Conservation (phyloP, 2,888 invertebrate genomes). For the Lasiommata megera region DNA sequence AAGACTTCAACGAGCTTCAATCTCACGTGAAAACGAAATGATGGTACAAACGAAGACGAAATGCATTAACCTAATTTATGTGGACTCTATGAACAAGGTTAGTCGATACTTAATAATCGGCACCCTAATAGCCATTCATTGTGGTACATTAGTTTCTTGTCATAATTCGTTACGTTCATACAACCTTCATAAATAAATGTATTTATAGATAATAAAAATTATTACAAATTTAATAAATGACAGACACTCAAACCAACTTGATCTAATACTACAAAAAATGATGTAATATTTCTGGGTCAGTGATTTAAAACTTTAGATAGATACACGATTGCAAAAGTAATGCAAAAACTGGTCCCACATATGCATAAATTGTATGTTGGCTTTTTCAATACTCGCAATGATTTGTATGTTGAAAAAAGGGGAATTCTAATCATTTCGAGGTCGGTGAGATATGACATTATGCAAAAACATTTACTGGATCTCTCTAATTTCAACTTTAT, state of each 20-base stretch:
- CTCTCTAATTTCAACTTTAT: neutral
- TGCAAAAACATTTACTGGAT: neutral
- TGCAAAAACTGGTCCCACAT: slow-evolving; percentile 9
- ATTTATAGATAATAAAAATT: slow-evolving; percentile 17
- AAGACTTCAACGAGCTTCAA: neutral
- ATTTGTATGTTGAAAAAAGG: neutral
- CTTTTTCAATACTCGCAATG: slow-evolving; percentile 6
- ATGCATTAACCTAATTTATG: neutral
- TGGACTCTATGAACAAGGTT: neutral
- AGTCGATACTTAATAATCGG: neutral
- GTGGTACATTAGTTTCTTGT: slow-evolving; percentile 1
- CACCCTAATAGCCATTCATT: neutral
- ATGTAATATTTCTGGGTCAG: slow-evolving; percentile 14
- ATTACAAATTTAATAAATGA: slow-evolving; percentile 12
- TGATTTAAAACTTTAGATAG: slow-evolving; percentile 6
- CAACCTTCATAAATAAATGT: slow-evolving; percentile 16
- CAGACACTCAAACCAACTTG: slow-evolving; percentile 8
- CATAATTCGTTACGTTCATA: slow-evolving; percentile 5
- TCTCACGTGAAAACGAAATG: neutral
- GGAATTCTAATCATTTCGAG: slow-evolving; percentile 12
- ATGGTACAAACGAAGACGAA: neutral
- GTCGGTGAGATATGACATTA: slow-evolving; percentile 9
- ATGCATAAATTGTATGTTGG: slow-evolving; percentile 6
- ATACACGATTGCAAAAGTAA: slow-evolving; percentile 11
- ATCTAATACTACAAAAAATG: slow-evolving; percentile 8